Evolutionary conservation across 2,888 invertebrate genomes (phyloP).

Genomic region (Chydorus sphaericus): DNA sequence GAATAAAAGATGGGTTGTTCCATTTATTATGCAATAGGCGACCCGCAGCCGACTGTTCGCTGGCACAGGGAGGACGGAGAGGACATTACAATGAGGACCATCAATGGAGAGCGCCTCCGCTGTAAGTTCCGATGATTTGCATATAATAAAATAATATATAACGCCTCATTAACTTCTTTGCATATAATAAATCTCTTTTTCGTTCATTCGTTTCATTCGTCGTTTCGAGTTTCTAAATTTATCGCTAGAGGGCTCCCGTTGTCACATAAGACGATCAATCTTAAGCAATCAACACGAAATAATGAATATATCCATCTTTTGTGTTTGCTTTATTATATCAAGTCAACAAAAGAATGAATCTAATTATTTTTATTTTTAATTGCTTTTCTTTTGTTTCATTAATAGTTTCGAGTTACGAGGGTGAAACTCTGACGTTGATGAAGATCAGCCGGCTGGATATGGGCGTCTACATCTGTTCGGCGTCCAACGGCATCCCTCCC

Average conservation of each 20-base stretch:
- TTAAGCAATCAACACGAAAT: no score
- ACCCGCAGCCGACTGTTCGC: conserved; percentile 60
- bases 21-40: conserved; percentile 43
- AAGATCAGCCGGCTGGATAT: conserved; percentile 77
- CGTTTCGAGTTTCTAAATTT: background rate
- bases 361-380: no score
- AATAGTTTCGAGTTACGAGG: conserved; percentile 43
- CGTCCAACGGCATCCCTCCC: conserved; percentile 74
- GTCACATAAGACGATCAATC: no score
- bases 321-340: no score
- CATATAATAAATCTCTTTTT: background rate
- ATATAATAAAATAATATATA: no score
- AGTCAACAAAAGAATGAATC: no score
- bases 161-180: no score
- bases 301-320: no score
- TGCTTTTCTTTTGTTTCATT: no score
- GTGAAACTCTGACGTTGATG: conserved; percentile 55
- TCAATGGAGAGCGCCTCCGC: conserved; percentile 45
- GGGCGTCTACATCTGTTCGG: conserved; percentile 82
- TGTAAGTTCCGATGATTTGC: no score
- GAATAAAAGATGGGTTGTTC: no score
- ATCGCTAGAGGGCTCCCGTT: background rate
- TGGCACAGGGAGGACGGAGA: conserved; percentile 74
- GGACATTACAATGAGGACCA: conserved; percentile 60
- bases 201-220: background rate